These are phyloP conservation scores for Brachionus rubens DNA, from an alignment of 1,140 invertebrate genomes.

Conservation along the genomic window DNA sequence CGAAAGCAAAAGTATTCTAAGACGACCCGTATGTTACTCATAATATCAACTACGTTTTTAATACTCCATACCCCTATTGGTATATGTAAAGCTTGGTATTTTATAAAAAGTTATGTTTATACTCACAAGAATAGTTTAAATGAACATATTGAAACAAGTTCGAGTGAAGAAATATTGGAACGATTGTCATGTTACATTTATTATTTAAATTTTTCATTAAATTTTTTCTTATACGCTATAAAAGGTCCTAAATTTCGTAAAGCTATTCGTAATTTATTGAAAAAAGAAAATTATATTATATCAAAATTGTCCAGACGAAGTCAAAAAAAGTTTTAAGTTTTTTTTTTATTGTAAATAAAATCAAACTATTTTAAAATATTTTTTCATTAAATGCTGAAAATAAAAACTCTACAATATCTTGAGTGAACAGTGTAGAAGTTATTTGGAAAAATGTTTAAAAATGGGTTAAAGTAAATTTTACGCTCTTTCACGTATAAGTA, in stretches of 20 bases:
- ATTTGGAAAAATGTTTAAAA: no score
- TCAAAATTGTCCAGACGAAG: no score
- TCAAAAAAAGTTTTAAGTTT: no score
- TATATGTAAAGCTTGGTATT: conserved; percentile 20
- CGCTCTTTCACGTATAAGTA: no score
- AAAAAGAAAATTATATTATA: no score
- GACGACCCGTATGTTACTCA: conserved; percentile 65
- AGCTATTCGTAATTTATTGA: conserved; percentile 6
- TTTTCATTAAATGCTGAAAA: no score
- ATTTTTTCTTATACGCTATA: conserved; percentile 71
- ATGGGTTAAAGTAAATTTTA: no score
- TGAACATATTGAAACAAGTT: not conserved
- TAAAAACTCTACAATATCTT: no score
- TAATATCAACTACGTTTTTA: conserved; percentile 76
- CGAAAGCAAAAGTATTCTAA: conserved; percentile 7
- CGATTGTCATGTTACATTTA: conserved; percentile 58
- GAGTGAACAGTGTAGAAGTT: no score
- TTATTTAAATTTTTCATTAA: conserved; percentile 77
- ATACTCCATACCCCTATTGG: conserved; percentile 51
- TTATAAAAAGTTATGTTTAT: conserved; percentile 7
- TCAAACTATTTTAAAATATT: no score
- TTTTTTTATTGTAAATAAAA: no score
- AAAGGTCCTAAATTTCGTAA: conserved; percentile 24
- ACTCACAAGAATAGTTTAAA: no score
- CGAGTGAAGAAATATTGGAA: conserved; percentile 28